Evolutionary conservation across 2,797 vertebrate species (phyloP).

Genomic region (Hippopotamyrus pictus): DNA sequence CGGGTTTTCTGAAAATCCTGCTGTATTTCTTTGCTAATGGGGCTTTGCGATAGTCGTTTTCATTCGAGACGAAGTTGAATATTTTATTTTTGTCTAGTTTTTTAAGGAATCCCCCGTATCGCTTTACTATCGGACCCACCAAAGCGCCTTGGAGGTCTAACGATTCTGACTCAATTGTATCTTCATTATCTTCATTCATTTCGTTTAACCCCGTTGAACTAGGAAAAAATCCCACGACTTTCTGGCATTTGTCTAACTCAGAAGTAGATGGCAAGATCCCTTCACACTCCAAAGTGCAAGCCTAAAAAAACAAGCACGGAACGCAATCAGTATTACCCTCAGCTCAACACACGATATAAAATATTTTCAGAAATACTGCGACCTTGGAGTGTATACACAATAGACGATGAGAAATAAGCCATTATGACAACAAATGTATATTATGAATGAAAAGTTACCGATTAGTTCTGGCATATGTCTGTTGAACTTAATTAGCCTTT

Average conservation of each 20-base stretch:
- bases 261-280: conserved; percentile 44
- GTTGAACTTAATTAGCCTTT: background rate
- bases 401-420: background rate
- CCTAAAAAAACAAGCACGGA: conserved; percentile 52
- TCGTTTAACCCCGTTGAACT: conserved; percentile 16
- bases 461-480: background rate
- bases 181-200: conserved; percentile 5
- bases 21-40: conserved; percentile 55
- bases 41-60: conserved; percentile 56
- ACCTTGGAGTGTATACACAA: background rate
- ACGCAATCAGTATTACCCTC: background rate
- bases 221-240: conserved; percentile 35
- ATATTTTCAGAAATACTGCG: background rate
- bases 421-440: background rate
- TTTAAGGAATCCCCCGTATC: conserved; percentile 67
- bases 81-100: conserved; percentile 65
- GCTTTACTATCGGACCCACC: conserved; percentile 50
- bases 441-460: background rate
- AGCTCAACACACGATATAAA: background rate
- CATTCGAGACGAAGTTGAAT: conserved; percentile 51
- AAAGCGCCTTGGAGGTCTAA: conserved; percentile 39
- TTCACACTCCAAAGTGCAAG: conserved; percentile 77
- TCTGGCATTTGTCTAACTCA: conserved; percentile 63
- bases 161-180: conserved; percentile 19
- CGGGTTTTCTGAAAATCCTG: conserved; percentile 52